Evolutionary conservation across 2,888 invertebrate species (phyloP).

Genomic region (Siphonodentalium dalli): DNA sequence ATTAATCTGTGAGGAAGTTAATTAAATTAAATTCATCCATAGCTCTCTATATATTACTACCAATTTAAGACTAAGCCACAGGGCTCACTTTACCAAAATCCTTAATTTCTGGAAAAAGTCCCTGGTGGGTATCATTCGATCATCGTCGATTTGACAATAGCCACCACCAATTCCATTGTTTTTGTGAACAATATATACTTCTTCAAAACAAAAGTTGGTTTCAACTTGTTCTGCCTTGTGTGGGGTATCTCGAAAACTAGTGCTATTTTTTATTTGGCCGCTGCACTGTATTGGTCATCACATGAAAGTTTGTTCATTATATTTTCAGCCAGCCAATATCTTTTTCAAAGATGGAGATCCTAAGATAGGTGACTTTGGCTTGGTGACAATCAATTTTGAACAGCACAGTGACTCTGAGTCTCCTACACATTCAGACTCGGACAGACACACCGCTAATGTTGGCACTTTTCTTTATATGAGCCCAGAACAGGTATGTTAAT

Average conservation of each 20-base stretch:
- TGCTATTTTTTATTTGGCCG: neutral
- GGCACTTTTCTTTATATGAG: conserved; percentile 98
- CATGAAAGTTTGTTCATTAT: conserved; percentile 3
- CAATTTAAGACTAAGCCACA: no score
- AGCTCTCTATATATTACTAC: no score
- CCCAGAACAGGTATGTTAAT: conserved; percentile 80
- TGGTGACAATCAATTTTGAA: conserved; percentile 86
- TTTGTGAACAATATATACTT: no score
- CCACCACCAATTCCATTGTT: no score
- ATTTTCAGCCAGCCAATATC: conserved; percentile 81
- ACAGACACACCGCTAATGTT: conserved; percentile 68
- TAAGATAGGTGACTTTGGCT: conserved; percentile 97
- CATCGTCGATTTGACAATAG: no score
- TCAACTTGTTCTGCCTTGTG: no score
- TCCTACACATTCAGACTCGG: conserved; percentile 22
- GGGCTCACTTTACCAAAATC: no score
- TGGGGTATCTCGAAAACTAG: neutral
- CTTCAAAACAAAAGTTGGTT: no score
- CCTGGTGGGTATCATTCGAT: no score
- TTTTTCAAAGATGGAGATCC: conserved; percentile 92
- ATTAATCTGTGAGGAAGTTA: no score
- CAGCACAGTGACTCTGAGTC: conserved; percentile 30
- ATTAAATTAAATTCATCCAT: no score
- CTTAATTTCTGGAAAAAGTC: no score
- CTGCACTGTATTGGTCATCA: neutral